phyloP scores from a whole-genome alignment of 2,113 vertebrate genomes.

The Pholis gunnellus region DNA sequence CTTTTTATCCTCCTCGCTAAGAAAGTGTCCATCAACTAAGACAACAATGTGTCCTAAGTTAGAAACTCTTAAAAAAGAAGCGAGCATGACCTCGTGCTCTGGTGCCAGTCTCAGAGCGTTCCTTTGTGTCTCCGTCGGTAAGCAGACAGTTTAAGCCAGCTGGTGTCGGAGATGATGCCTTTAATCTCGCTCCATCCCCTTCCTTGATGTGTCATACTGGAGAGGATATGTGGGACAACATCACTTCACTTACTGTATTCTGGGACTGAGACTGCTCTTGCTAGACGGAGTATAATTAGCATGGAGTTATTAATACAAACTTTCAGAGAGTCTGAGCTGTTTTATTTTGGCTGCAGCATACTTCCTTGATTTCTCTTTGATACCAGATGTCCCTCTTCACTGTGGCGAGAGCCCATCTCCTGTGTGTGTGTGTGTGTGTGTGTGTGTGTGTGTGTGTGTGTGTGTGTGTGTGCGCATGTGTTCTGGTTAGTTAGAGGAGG shows the following conservation, averaged over 20 bases:
- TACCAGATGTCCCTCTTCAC: conserved; percentile 55
- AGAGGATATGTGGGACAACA: conserved; percentile 59
- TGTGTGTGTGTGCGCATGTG: neutral
- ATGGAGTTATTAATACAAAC: conserved; percentile 58
- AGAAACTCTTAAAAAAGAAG: conserved; percentile 20
- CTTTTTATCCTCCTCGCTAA: conserved; percentile 16
- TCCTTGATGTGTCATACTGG: conserved; percentile 59
- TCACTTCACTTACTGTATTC: conserved; percentile 60
- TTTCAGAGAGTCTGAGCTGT: conserved; percentile 42
- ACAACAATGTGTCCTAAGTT: conserved; percentile 32
- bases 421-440: conserved; percentile 8
- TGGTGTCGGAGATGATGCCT: conserved; percentile 60
- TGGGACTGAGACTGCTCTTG: conserved; percentile 52
- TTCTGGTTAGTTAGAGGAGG: conserved; percentile 34
- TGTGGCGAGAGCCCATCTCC: conserved; percentile 43
- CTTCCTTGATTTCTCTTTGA: conserved; percentile 54
- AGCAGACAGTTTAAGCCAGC: conserved; percentile 55
- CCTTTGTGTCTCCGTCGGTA: conserved; percentile 54
- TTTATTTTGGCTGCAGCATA: conserved; percentile 49
- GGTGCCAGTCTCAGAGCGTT: conserved; percentile 15
- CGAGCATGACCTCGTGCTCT: conserved; percentile 29
- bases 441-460: conserved; percentile 7
- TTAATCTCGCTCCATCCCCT: conserved; percentile 53
- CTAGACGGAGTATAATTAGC: conserved; percentile 67
- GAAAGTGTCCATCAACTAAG: conserved; percentile 21